Evolutionary conservation across 2,113 vertebrate species (phyloP), one percentile per base, ranked within the genome.

Genomic region (Aphyosemion australe): DNA sequence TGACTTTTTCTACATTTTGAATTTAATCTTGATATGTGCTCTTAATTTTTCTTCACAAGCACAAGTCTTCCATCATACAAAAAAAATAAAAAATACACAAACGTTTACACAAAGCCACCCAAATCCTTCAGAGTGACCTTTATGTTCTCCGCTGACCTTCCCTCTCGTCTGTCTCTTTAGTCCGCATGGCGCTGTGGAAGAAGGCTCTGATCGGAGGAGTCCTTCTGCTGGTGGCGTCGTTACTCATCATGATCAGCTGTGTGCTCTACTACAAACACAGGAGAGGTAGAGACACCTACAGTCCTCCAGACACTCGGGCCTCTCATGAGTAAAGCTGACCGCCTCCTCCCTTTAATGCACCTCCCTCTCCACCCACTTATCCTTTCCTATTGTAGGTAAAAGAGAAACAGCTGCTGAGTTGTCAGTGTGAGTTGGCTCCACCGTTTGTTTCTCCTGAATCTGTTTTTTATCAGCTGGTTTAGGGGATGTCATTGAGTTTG

Each of bases 401-500:
- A 88, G 69, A 85, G 85, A 89, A 65, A 74, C 58, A 80, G 77
- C 74, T 46, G 65, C 88, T 78, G 84, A 92, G 66, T 80, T 93
- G 65, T 92, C 92, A 87, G 91, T 92, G 92, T 93, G 92, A 94
- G 93, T 94, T 92, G 77, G 48, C 75, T 87, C 61, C 69, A 84
- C 74, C 84, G 50, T 64, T 87, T 88, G 76, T 61, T 79, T 88
- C 70, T 63, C 82, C 59, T 83, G 21, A 76, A 37, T 72, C 63
- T 62, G 31, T 39, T 45, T 58, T 26, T 16, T 48, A 47, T 58
- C 26, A 31, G 39, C 20, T 21, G 31, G 48, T 32, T 52, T 16
- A 37, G 34, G 41, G 10, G 41, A 11, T 16, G 1, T 42, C 6
- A 10, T 16, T 54, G 43, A 53, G 11, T 26, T 55, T 39, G 49